Base-by-base conservation (phyloP, 2,888 invertebrate genomes). In the Ophion ellenae region DNA sequence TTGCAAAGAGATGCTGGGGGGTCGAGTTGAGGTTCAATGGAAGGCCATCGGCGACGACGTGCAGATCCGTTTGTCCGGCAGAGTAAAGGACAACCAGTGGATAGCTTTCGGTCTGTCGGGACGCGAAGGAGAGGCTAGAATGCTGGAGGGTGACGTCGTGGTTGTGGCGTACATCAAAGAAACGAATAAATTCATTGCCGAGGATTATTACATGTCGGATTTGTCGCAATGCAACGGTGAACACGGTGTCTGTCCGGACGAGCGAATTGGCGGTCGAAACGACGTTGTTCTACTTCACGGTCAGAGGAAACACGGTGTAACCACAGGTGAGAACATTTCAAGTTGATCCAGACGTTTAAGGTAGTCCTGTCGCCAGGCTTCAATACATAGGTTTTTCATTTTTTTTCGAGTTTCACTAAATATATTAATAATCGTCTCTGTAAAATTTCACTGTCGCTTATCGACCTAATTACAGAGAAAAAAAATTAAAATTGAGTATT, bases 41-140 rank as follows among this genome's bases (percentile, higher is more conserved):
- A 97, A 97, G 91, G 94, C 97, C 76, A 96, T 97, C 94, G 97
- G 95, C 92, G 96, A 97, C 75, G 95, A 96, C 84, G 95, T 98
- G 2, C 96, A 97, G 92, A 96, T 98, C 77, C 97, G 97, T 53
- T 93, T 98, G 66, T 96, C 97, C 2, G 98, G 97, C 0, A 95
- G 96, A 53, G 97, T 98, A 53, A 95, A 96, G 40, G 97, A 97
- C 90, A 97, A 98, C 91, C 97, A 98, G 92, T 98, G 98, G 94
- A 97, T 98, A 95, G 97, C 98, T 0, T 98, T 98, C 89, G 98
- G 98, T 0, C 94, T 98, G 61, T 98, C 98, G 1, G 98, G 98
- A 0, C 96, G 96, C 61, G 96, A 97, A 90, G 97, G 97, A 17
- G 95, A 95, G 53, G 94, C 97, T 0, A 96, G 96, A 93, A 98